Evolutionary conservation across 2,888 invertebrate species (phyloP).

Genomic region (Drosophila nr. medialis): DNA sequence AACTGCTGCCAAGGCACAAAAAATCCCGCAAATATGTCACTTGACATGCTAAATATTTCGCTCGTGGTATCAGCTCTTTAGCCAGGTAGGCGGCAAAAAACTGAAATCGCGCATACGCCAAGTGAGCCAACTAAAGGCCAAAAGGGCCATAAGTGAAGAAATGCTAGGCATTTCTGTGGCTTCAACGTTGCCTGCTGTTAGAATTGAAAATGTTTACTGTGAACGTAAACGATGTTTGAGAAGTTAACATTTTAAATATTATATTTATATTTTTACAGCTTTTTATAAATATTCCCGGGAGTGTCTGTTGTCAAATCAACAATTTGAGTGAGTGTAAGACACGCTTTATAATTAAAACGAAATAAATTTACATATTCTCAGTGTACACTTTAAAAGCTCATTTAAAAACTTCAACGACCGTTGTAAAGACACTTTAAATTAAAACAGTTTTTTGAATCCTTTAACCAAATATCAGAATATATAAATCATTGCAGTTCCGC

Average conservation of each 20-base stretch:
- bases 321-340: neutral
- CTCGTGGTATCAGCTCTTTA: slow-evolving; percentile 39
- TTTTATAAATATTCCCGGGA: neutral
- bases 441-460: neutral
- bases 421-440: neutral
- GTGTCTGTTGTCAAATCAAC: neutral
- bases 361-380: neutral
- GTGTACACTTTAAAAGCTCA: neutral
- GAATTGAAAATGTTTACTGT: neutral
- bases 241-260: neutral
- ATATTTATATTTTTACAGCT: neutral
- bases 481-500: neutral
- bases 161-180: neutral
- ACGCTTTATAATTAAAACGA: neutral
- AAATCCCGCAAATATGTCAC: slow-evolving; percentile 77
- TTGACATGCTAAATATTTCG: slow-evolving; percentile 81
- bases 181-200: neutral
- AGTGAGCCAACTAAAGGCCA: slow-evolving; percentile 16
- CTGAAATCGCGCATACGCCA: slow-evolving; percentile 50
- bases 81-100: slow-evolving; percentile 56
- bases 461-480: neutral
- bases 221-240: neutral
- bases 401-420: neutral
- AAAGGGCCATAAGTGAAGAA: neutral
- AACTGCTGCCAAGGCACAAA: slow-evolving; percentile 51